A percentile compares a stretch with the other conserved stretches of the same genome.
Evolutionary conservation across 2,113 vertebrate species (phyloP).

Genomic region (Theristicus caerulescens): DNA sequence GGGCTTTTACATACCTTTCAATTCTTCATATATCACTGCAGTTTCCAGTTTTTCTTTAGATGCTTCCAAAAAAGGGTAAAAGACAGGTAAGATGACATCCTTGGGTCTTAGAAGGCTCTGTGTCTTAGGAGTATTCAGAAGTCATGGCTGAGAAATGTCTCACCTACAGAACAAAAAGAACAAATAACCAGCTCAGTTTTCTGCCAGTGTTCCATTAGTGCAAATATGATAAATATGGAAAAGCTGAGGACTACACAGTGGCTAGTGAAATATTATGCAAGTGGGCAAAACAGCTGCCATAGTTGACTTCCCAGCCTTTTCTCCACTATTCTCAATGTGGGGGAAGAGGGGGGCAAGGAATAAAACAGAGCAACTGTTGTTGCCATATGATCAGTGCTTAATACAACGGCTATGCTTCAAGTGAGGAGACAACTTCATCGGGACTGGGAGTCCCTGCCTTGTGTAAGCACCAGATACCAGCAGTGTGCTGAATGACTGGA

Average conservation of each 20-base stretch:
- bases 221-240: background rate
- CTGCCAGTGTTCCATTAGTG: background rate
- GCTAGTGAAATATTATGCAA: background rate
- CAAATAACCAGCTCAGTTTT: background rate
- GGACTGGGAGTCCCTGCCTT: background rate
- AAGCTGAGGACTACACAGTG: background rate
- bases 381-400: background rate
- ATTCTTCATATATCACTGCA: background rate
- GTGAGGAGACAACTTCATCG: background rate
- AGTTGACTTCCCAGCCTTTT: background rate
- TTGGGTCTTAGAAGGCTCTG: background rate
- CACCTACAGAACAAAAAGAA: background rate
- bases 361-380: background rate
- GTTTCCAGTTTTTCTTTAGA: background rate
- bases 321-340: background rate
- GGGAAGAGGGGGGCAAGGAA: background rate
- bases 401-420: background rate
- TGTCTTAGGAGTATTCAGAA: background rate
- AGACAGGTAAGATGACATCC: background rate
- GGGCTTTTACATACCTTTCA: background rate
- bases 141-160: background rate
- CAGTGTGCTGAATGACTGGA: background rate
- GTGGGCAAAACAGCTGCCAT: background rate
- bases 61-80: background rate
- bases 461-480: background rate